A percentile compares a stretch with the other conserved stretches of the same genome.
phyloP scores from a whole-genome alignment of 2,113 vertebrate genomes.

The Sinocyclocheilus rhinocerous region DNA sequence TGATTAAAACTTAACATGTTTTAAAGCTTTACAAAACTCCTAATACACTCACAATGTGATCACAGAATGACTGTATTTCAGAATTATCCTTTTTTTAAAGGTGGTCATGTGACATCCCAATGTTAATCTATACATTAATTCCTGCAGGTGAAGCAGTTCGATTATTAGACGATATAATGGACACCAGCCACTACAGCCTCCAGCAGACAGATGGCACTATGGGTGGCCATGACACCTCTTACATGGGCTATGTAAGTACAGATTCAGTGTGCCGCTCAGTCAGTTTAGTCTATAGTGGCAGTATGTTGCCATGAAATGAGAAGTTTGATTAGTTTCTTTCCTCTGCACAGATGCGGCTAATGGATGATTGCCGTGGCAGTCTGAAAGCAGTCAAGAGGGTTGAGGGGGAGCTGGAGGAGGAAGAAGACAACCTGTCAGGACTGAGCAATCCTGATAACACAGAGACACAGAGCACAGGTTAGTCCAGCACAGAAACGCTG shows the following conservation, averaged over 20 bases:
- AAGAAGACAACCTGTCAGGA: conserved; percentile 86
- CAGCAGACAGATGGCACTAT: conserved; percentile 86
- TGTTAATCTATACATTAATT: background rate
- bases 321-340: background rate
- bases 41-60: background rate
- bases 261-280: background rate
- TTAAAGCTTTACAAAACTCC: conserved; percentile 13
- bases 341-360: conserved; percentile 86
- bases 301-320: background rate
- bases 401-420: conserved; percentile 87
- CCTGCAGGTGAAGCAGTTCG: conserved; percentile 84
- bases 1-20: background rate
- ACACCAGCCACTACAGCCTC: conserved; percentile 81
- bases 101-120: background rate
- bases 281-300: background rate
- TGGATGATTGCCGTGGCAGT: conserved; percentile 90
- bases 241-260: conserved; percentile 92
- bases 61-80: background rate
- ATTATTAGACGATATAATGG: conserved; percentile 87
- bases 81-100: background rate
- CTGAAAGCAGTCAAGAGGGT: conserved; percentile 86
- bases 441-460: conserved; percentile 80
- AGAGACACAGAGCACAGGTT: conserved; percentile 39
- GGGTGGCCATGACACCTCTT: conserved; percentile 81
- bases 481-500: background rate